Evolutionary conservation across 37 sponge, comb jelly and placozoan genomes (phyloP), one percentile per base, ranked within the genome.

Genomic region (Ephydatia muelleri): DNA sequence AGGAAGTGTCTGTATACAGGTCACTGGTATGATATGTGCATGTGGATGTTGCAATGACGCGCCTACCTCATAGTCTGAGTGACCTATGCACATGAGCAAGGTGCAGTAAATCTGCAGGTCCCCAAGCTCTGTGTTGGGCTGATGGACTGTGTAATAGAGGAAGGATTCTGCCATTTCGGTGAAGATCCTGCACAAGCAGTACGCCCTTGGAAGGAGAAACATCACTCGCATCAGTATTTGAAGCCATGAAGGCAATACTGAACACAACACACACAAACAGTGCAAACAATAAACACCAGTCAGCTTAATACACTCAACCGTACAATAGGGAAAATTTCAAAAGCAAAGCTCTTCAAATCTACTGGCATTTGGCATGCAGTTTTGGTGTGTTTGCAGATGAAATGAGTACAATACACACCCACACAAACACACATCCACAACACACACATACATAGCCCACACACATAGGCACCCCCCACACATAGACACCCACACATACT

Each of bases 131-230:
- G 80, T 77, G 74, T 91, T 28, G 6, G 96, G 94, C 13, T 83
- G 84, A 35, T 85, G 82, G 30, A 91, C 70, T 29, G 73, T 66
- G 65, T 88, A 66, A 38, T 84, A 82, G 30, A 93, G 84, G 70
- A 96, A 88, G 48, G 92, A 65, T 83, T 93, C 94, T 9, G 86
- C 94, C 87, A 93, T 38, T 37, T 93, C 94, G 27, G 93, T 93
- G 80, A 96, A 96, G 35, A 96, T 83, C 26, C 89, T 85, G 38
- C 94, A 89, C 73, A 96, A 34, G 38, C 84, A 80, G 69, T 82
- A 37, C 2, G 94, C 91, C 72, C 92, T 92, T 65, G 35, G 39
- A 79, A 27, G 64, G 22, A n/a, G 13, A 49, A n/a, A n/a, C n/a
- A n/a, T n/a, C n/a, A n/a, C n/a, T n/a, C n/a, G n/a, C n/a, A n/a